Conservation (phyloP, 2,113 vertebrate species). For the Podarcis cretensis region DNA sequence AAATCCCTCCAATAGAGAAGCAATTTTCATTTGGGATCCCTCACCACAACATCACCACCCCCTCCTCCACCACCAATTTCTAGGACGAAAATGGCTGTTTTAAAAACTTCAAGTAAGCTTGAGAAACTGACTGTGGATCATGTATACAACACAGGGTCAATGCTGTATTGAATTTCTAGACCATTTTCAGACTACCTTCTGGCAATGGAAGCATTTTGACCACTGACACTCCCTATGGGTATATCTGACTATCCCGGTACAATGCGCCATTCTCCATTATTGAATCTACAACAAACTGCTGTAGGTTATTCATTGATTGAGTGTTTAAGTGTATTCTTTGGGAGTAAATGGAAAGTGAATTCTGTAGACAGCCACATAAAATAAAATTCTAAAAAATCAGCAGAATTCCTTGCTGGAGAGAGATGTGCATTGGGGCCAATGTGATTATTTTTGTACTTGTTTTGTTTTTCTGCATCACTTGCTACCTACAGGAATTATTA, state of each 20-base stretch:
- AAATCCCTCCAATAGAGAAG: neutral
- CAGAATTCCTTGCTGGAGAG: constrained; percentile 62
- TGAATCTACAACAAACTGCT: constrained; percentile 91
- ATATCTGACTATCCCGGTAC: constrained; percentile 92
- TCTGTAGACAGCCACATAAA: constrained; percentile 77
- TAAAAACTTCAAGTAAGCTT: constrained; percentile 71
- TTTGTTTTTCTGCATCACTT: constrained; percentile 43
- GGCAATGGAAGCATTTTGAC: constrained; percentile 99
- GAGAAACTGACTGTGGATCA: constrained; percentile 77
- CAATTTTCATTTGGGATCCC: constrained; percentile 36
- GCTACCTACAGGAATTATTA: constrained; percentile 4
- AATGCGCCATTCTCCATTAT: constrained; percentile 83
- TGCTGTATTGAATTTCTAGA: constrained; percentile 94
- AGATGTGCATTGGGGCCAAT: constrained; percentile 53
- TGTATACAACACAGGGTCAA: constrained; percentile 91
- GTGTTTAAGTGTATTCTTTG: constrained; percentile 93
- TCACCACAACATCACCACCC: too few relatives aligned
- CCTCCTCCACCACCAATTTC: neutral
- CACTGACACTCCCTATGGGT: constrained; percentile 95
- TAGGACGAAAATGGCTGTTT: constrained; percentile 59
- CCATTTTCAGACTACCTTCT: constrained; percentile 98
- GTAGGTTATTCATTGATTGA: constrained; percentile 99
- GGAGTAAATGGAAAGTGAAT: constrained; percentile 80
- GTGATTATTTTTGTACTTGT: constrained; percentile 68
- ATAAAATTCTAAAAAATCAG: constrained; percentile 69